Evolutionary conservation across 2,888 invertebrate genomes (phyloP).

Genomic region (Griposia aprilina): DNA sequence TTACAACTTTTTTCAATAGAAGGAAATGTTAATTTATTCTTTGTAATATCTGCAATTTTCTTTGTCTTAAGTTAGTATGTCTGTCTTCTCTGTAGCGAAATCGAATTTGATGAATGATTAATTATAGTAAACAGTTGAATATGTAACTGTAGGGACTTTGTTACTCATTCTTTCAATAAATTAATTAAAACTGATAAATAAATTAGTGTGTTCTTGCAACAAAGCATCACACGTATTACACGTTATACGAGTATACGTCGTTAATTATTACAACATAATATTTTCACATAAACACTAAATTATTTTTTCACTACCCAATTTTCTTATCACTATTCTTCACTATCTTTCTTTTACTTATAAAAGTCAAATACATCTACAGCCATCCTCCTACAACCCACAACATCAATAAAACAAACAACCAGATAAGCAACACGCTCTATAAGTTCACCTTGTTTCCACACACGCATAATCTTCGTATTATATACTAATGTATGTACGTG

Average conservation of each 20-base stretch:
- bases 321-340: neutral
- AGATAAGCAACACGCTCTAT: conserved; percentile 71
- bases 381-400: neutral
- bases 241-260: too few relatives aligned
- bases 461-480: conserved; percentile 65
- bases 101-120: neutral
- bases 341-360: too few relatives aligned
- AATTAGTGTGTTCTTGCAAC: too few relatives aligned
- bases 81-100: neutral
- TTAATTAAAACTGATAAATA: too few relatives aligned
- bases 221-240: too few relatives aligned
- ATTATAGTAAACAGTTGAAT: neutral
- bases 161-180: too few relatives aligned
- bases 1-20: too few relatives aligned
- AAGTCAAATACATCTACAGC: neutral
- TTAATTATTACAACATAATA: too few relatives aligned
- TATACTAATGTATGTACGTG: conserved; percentile 52
- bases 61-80: neutral
- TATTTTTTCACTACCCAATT: neutral
- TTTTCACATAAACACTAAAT: neutral
- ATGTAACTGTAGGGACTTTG: too few relatives aligned
- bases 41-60: neutral
- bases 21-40: too few relatives aligned
- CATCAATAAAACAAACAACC: conserved; percentile 20
- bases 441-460: conserved; percentile 81